Evolutionary conservation across 2,888 invertebrate genomes (phyloP), one percentile per base, ranked within the genome.

Genomic region (Teleiodes luculella): DNA sequence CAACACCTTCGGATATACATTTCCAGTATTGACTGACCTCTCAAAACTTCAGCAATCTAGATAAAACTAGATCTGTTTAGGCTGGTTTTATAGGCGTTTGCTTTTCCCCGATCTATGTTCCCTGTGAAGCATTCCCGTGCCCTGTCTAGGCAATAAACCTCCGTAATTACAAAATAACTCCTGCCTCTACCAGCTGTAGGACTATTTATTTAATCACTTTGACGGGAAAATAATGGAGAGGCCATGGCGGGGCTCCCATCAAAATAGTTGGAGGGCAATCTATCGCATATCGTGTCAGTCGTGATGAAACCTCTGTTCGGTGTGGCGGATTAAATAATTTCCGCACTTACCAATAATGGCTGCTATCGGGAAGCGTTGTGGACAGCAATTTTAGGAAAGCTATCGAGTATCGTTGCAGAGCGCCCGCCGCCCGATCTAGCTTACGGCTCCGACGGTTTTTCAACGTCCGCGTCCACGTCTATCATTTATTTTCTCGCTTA

Each of bases 131-230:
- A 86, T 86, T 83, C 84, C 78, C 67, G 70, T 64, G 70, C 70
- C 39, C 76, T 73, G 78, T 82, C 76, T 71, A 76, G 74, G 78
- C 80, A 82, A 85, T 85, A 87, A 83, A 83, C 80, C 78, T 67
- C 60, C 76, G 79, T 86, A 86, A 88, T 88, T 86, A 87, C 86
- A 76, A 80, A 86, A 88, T 87, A 87, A 80, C 87, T 86, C 74
- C 63, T 74, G 76, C 79, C 75, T 77, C 75, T 69, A 71, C 64
- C 59, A 64, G 58, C 63, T 66, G 66, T 71, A 76, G 78, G 79
- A 83, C 84, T 86, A 86, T 88, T 88, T 88, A 88, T 86, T 86
- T 88, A 88, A 88, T 87, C 86, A 86, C 86, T 86, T 86, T 88
- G 87, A 86, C 84, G 81, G 78, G 80, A 75, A 86, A 87, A 88